These are phyloP conservation scores for Muscina levida DNA, from an alignment of 2,888 invertebrate genomes.

Conservation along the genomic window DNA sequence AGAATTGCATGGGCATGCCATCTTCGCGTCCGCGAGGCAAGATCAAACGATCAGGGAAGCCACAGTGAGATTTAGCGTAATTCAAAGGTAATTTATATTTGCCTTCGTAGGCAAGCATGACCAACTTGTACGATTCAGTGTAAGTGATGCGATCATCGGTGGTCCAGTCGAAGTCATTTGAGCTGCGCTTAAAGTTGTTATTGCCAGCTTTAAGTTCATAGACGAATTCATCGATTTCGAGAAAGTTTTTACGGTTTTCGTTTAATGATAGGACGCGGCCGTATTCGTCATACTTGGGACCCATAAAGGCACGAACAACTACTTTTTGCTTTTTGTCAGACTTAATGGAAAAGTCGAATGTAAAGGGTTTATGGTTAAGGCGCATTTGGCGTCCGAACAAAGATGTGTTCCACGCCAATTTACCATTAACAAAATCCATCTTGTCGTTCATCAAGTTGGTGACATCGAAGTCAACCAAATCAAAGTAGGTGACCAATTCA, in stretches of 20 bases:
- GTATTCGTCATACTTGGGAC: slow-evolving; percentile 86
- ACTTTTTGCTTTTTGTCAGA: slow-evolving; percentile 82
- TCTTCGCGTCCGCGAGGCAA: too few relatives aligned
- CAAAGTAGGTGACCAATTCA: too few relatives aligned
- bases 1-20: too few relatives aligned
- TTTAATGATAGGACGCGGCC: slow-evolving; percentile 83
- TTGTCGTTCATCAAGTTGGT: too few relatives aligned
- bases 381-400: too few relatives aligned
- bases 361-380: slow-evolving; percentile 85
- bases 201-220: slow-evolving; percentile 84
- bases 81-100: slow-evolving; percentile 83
- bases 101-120: too few relatives aligned
- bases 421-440: slow-evolving; percentile 78
- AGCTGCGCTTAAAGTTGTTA: slow-evolving; percentile 85
- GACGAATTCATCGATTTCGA: too few relatives aligned
- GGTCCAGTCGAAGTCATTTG: slow-evolving; percentile 84
- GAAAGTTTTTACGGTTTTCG: slow-evolving; percentile 70
- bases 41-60: too few relatives aligned
- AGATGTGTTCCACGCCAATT: slow-evolving; percentile 74
- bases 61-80: too few relatives aligned
- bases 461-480: too few relatives aligned
- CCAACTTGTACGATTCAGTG: slow-evolving; percentile 83
- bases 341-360: slow-evolving; percentile 81
- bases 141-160: slow-evolving; percentile 84
- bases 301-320: slow-evolving; percentile 85